Conservation (phyloP, 2,888 invertebrate genomes). For the Zygothrica quintamaculata region DNA sequence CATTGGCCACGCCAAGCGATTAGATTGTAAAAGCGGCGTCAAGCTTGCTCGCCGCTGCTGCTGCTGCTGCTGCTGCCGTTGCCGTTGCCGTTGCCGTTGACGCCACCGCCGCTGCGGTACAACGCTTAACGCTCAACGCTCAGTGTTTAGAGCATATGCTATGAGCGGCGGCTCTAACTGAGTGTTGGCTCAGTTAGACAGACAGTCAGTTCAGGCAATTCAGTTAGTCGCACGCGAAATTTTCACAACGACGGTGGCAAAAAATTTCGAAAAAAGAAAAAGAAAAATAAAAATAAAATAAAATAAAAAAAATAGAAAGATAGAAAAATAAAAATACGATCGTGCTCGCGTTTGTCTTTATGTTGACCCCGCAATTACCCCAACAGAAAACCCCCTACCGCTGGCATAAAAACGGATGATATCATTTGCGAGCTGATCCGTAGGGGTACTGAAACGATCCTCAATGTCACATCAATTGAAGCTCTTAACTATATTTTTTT, state of each 20-base stretch:
- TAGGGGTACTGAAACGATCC: conserved; percentile 21
- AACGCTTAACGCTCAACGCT: conserved; percentile 47
- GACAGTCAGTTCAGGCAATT: conserved; percentile 47
- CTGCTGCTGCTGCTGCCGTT: too few relatives aligned
- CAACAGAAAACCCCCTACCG: not conserved
- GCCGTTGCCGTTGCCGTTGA: too few relatives aligned
- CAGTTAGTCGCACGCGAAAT: conserved; percentile 70
- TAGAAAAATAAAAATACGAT: too few relatives aligned
- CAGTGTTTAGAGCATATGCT: conserved; percentile 5
- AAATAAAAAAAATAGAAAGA: too few relatives aligned
- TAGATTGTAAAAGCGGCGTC: conserved; percentile 61
- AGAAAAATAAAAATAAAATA: conserved; percentile 7
- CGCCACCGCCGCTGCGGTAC: too few relatives aligned
- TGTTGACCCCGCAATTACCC: conserved; percentile 19
- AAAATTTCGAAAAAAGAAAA: conserved; percentile 16
- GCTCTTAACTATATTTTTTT: conserved; percentile 1
- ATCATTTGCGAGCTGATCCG: conserved; percentile 31
- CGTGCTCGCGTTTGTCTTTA: conserved; percentile 15
- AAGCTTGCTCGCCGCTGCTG: conserved; percentile 17
- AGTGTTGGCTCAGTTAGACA: conserved; percentile 49
- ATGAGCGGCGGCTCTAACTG: conserved; percentile 6
- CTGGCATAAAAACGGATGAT: conserved; percentile 29
- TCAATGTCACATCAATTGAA: conserved; percentile 51
- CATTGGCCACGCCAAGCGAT: conserved; percentile 60
- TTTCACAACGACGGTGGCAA: conserved; percentile 54